Percentiles rank a stretch among this genome's conserved stretches.
phyloP scores from a whole-genome alignment of 2,888 invertebrate species.

The Dichetophora obliterata region DNA sequence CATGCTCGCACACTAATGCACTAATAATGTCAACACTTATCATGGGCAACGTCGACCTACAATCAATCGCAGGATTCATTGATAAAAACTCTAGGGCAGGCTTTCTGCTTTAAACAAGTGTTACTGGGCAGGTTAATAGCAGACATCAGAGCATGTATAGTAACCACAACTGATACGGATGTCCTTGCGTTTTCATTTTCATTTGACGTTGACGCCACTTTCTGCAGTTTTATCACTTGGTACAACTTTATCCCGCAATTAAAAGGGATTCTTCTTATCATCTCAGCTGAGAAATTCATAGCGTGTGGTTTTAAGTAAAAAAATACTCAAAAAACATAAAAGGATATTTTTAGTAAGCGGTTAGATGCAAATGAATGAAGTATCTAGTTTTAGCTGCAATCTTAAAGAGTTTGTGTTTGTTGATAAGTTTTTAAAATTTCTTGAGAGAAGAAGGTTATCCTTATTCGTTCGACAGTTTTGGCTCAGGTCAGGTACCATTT shows the following conservation, averaged over 20 bases:
- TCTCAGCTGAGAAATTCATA: conserved; percentile 24
- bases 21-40: conserved; percentile 14
- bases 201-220: not conserved
- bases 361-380: not conserved
- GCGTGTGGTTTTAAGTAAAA: not conserved
- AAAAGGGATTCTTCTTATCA: conserved; percentile 67
- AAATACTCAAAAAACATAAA: not conserved
- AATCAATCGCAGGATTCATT: not conserved
- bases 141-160: no score
- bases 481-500: no score
- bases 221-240: conserved; percentile 3
- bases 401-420: conserved; percentile 59
- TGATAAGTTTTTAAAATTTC: not conserved
- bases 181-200: not conserved
- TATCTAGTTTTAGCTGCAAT: conserved; percentile 49
- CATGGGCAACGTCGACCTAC: not conserved
- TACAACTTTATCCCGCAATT: conserved; percentile 62
- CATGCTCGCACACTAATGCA: not conserved
- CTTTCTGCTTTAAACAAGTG: no score
- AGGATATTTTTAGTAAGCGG: not conserved
- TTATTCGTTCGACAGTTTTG: not conserved
- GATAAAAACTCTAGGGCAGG: no score
- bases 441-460: not conserved
- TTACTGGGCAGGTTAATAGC: no score
- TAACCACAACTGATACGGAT: no score